Conservation (phyloP, 2,888 invertebrate species). For the Dryadula phaetusa region DNA sequence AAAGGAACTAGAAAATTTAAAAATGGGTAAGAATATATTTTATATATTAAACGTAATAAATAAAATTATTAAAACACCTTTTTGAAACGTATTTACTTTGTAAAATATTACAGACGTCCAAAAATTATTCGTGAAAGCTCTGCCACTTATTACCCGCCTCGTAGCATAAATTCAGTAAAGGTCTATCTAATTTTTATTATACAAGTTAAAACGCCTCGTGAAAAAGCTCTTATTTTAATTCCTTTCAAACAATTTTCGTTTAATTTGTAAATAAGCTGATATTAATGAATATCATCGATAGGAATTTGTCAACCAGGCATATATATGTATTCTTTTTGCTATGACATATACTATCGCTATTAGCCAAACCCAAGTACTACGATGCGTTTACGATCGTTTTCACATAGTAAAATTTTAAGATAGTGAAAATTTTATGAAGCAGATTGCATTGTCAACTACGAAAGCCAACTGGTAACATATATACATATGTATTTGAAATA, state of each 20-base stretch:
- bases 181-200: constrained; percentile 14
- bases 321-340: not conserved
- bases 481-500: constrained; percentile 6
- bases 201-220: constrained; percentile 12
- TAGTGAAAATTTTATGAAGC: constrained; percentile 15
- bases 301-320: not conserved
- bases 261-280: not conserved
- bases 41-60: not conserved
- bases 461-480: too few species aligned
- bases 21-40: constrained; percentile 62
- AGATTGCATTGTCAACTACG: constrained; percentile 27
- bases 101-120: not conserved
- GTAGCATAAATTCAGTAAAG: constrained; percentile 25
- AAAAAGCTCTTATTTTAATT: constrained; percentile 2
- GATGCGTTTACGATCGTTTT: constrained; percentile 10
- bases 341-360: not conserved
- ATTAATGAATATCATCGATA: not conserved
- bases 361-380: not conserved
- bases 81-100: not conserved
- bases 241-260: not conserved
- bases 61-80: not conserved
- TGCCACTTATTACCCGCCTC: constrained; percentile 14
- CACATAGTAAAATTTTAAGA: constrained; percentile 23
- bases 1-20: constrained; percentile 74
- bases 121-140: constrained; percentile 10